These are phyloP conservation scores for Castor canadensis DNA, from an alignment of 2,113 vertebrate species.

Conservation along the genomic window DNA sequence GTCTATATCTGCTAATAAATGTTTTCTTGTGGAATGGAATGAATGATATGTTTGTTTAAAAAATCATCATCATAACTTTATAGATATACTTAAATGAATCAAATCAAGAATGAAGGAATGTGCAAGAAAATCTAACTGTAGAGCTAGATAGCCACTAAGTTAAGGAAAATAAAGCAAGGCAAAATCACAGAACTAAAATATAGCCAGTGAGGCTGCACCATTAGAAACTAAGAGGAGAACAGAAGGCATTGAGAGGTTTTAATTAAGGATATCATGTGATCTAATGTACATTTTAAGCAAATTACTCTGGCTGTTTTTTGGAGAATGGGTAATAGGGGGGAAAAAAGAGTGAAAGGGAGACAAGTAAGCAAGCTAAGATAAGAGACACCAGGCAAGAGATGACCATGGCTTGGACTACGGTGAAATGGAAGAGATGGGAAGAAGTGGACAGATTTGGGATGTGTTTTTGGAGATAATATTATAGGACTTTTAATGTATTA, in stretches of 20 bases:
- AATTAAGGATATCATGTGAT: neutral
- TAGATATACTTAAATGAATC: neutral
- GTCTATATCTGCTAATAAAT: neutral
- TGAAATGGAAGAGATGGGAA: neutral
- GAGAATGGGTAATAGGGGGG: neutral
- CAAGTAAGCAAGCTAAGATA: neutral
- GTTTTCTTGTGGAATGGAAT: neutral
- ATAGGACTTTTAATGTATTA: neutral
- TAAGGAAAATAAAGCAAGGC: neutral
- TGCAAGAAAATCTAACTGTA: neutral
- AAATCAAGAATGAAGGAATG: neutral
- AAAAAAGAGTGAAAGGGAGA: neutral
- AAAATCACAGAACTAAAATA: neutral
- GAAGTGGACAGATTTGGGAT: neutral
- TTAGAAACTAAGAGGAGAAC: neutral
- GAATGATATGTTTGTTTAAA: neutral
- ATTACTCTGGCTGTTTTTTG: neutral
- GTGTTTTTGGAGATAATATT: neutral
- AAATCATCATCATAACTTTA: neutral
- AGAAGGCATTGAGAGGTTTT: neutral
- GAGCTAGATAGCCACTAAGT: neutral
- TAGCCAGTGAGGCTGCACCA: neutral
- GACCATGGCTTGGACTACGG: neutral
- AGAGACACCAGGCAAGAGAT: neutral
- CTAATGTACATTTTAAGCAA: neutral